Percentiles rank a stretch among this genome's conserved stretches.
phyloP scores from a whole-genome alignment of 2,888 invertebrate species.

The Patella caerulea region DNA sequence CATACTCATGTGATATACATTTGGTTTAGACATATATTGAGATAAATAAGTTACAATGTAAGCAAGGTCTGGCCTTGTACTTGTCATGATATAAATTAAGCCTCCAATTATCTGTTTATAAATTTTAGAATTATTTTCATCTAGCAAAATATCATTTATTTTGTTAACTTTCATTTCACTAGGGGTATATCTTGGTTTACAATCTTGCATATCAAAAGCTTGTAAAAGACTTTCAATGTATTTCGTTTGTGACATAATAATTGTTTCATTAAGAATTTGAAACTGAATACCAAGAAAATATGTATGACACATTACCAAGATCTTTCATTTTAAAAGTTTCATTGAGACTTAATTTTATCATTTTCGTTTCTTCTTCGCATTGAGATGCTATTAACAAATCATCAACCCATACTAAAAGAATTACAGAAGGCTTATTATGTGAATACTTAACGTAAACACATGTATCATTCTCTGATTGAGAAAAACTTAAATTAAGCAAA shows the following conservation, averaged over 20 bases:
- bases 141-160: neutral
- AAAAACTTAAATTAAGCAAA: conserved; percentile 11
- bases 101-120: conserved; percentile 24
- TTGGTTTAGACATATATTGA: conserved; percentile 29
- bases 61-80: conserved; percentile 29
- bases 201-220: no score
- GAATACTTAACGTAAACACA: conserved; percentile 9
- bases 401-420: conserved; percentile 29
- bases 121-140: neutral
- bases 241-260: no score
- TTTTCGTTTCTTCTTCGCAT: neutral
- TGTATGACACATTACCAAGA: conserved; percentile 19
- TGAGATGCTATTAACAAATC: conserved; percentile 21
- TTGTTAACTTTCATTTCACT: no score
- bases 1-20: conserved; percentile 18
- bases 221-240: no score
- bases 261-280: no score
- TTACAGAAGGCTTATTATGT: neutral
- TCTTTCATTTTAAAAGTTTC: conserved; percentile 24
- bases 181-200: no score
- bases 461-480: neutral
- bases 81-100: conserved; percentile 28
- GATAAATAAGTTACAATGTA: conserved; percentile 28
- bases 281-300: no score
- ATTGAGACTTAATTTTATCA: conserved; percentile 11